Evolutionary conservation across 1,140 invertebrate species (phyloP), one percentile per base, ranked within the genome.

Genomic region (Drosophila kanapiae): DNA sequence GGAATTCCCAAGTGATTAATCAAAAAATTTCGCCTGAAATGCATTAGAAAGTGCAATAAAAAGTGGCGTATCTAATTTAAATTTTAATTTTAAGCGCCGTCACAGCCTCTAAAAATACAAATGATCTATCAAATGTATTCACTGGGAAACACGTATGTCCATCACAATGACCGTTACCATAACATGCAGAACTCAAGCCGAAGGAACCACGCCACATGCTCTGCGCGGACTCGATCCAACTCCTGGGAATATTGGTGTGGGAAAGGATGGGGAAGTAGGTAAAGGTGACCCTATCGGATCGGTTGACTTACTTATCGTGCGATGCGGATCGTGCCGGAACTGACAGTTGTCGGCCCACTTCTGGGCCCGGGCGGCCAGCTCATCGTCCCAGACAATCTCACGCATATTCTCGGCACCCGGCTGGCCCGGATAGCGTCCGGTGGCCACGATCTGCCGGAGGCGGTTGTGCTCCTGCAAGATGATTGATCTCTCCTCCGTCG

Each of bases 341-440:
- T 94, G 94, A 88, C 97, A 98, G 53, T 95, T 95, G 70, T 97
- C 95, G 0, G 97, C 96, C 96, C 97, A 98, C 80, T 95, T 94
- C 90, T 98, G 97, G 8, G 97, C 97, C 47, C 95, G 94, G 6
- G 94, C 93, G 13, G 97, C 97, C 65, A 98, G 93, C 91, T 98
- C 96, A 49, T 98, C 96, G 91, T 98, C 97, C 97, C 97, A 98
- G 81, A 95, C 96, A 95, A 98, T 95, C 94, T 97, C 96, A 93
- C 95, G 95, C 95, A 96, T 96, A 93, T 97, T 97, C 78, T 96
- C 96, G 3, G 96, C 95, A 35, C 95, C 95, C 29, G 96, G 95
- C 81, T 97, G 97, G 29, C 95, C 95, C 60, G 94, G 94, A 82
- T 97, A 95, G 84, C 95, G 95, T 43, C 97, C 97, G 53, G 96